Base-by-base conservation (phyloP, 2,888 invertebrate genomes). In the Mylabris sibirica region DNA sequence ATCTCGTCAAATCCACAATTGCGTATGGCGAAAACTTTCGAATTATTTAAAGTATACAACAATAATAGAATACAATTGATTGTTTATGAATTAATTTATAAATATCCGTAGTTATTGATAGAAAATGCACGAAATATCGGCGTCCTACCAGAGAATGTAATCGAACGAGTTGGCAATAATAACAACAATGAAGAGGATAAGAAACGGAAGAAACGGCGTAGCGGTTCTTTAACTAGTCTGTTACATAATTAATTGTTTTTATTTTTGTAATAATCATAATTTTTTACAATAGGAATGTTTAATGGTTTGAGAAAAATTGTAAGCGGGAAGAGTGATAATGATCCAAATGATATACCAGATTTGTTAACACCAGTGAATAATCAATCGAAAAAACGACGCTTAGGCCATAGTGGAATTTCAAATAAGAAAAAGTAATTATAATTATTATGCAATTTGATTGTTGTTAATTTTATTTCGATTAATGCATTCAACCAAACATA, bases 191-290 rank as follows among this genome's bases (percentile, higher is more conserved):
- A 73, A 87, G 86, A 86, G 78, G 85, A 86, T 53, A 87, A 90
- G 76, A 88, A 87, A 80, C 90, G 91, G 81, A 94, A 94, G 84
- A 93, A 94, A 84, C 88, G 95, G 80, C 88, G 94, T 77, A 94
- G 95, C 88, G 95, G 95, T 77, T 95, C 95, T 76, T 87, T 95
- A 75, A 95, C 94, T 85, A 89, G 95, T 94, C 88, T 88, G 49
- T 60, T 69, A 68, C 17, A 62, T 65, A 61, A 44, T 60, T 63
- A n/a, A n/a, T 65, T 65, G 8, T 5, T 69, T 68, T 64, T 59
- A 5, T 59, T 60, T 38, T 65, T 59, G n/a, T n/a, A n/a, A n/a
- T 62, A 66, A 30, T 30, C 8, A 20, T 59, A 34, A 35, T 57
- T 67, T 65, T 70, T 70, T 79, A 78, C 9, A 30, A 53, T 77